These are phyloP conservation scores for Cyprinella venusta DNA, from an alignment of 2,797 vertebrate species.

Conservation along the genomic window DNA sequence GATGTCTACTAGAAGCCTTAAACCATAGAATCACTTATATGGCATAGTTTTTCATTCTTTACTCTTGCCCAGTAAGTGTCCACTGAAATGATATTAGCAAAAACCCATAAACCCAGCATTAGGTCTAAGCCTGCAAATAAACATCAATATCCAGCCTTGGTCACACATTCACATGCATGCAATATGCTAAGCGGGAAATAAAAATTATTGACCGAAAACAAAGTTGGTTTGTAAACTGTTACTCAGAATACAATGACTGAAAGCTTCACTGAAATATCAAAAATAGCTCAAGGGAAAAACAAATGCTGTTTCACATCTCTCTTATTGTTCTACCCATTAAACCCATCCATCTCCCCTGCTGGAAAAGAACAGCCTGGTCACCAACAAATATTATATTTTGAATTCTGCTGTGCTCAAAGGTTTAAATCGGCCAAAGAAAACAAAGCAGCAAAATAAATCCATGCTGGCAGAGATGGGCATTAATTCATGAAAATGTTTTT, in stretches of 20 bases:
- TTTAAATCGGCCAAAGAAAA: neutral
- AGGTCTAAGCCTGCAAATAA: conserved; percentile 6
- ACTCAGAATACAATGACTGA: conserved; percentile 6
- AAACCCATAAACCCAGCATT: neutral
- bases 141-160: neutral
- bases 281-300: conserved; percentile 18
- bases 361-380: conserved; percentile 17
- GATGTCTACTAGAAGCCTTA: conserved; percentile 12
- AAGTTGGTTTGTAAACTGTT: conserved; percentile 8
- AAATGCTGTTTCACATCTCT: conserved; percentile 8
- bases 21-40: neutral
- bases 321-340: conserved; percentile 5
- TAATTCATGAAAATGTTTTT: too few species aligned
- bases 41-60: neutral
- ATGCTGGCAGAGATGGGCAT: too few species aligned
- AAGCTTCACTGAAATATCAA: neutral
- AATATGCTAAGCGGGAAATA: conserved; percentile 19
- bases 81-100: neutral
- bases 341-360: conserved; percentile 10
- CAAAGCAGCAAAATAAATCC: neutral
- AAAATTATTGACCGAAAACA: conserved; percentile 19
- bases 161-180: conserved; percentile 2
- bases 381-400: conserved; percentile 6
- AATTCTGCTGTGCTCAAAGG: conserved; percentile 1
- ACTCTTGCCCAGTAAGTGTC: neutral